Conservation (phyloP, 23 tunicate genomes). For the Ascidia mentula region DNA sequence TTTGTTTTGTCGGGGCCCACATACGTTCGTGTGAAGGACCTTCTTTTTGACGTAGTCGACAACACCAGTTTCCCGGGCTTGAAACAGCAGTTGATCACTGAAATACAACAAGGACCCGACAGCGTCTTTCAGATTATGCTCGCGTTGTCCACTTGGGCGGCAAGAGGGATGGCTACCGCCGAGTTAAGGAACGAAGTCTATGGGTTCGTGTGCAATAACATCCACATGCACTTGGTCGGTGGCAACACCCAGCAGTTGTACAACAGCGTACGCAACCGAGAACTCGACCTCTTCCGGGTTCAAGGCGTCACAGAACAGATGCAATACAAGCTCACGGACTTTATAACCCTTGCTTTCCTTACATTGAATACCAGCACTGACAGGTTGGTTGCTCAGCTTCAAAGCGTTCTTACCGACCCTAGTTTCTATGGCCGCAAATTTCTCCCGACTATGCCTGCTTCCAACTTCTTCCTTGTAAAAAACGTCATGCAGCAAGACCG, state of each 20-base stretch:
- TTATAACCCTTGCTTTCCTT: background rate
- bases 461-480: conserved; percentile 31
- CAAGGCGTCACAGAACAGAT: background rate
- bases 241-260: conserved; percentile 10
- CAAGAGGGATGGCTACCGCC: background rate
- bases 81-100: conserved; percentile 7
- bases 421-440: background rate
- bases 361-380: conserved; percentile 16
- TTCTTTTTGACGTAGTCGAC: conserved; percentile 2
- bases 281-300: background rate
- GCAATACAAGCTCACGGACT: conserved; percentile 18
- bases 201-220: background rate
- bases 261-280: background rate
- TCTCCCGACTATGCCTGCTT: conserved; percentile 53
- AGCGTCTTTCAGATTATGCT: conserved; percentile 30
- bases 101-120: conserved; percentile 27
- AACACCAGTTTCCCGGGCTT: background rate
- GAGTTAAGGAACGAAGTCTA: conserved; percentile 9
- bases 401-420: conserved; percentile 22
- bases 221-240: conserved; percentile 16
- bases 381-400: conserved; percentile 11
- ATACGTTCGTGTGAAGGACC: conserved; percentile 10
- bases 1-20: conserved; percentile 27
- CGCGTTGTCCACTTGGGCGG: conserved; percentile 40
- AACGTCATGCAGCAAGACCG: conserved; percentile 27